Percentiles rank a stretch among this genome's conserved stretches.
Conservation (phyloP, 2,797 vertebrate genomes). For the Mormyrus proboscirostris region DNA sequence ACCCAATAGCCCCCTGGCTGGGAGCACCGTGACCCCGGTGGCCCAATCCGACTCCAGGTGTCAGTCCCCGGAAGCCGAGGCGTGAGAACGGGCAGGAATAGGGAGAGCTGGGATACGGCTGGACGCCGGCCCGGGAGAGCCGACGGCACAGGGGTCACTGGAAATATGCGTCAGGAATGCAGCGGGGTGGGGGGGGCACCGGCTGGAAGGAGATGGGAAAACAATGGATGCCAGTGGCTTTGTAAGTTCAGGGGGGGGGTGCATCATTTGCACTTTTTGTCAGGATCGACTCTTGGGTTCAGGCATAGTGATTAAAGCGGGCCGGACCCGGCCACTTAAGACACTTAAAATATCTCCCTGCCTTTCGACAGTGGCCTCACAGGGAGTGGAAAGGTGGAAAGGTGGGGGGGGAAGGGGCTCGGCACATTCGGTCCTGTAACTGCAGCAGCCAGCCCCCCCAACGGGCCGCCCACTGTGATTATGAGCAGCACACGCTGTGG, state of each 20-base stretch:
- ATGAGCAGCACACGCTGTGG: neutral
- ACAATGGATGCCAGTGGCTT: conserved; percentile 22
- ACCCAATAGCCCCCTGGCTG: neutral
- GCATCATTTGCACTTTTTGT: neutral
- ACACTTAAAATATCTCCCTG: conserved; percentile 24
- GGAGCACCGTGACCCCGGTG: neutral
- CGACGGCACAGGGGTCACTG: conserved; percentile 27
- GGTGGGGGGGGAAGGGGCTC: neutral
- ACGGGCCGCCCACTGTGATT: neutral
- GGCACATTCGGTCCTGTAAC: neutral
- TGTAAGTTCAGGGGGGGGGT: neutral
- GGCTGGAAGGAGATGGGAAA: conserved; percentile 14
- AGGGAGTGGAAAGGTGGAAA: neutral
- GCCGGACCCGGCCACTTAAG: conserved; percentile 1
- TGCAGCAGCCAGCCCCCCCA: neutral
- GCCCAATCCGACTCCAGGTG: neutral
- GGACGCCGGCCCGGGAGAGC: conserved; percentile 7
- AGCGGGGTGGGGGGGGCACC: neutral
- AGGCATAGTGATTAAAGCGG: neutral
- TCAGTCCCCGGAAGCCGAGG: conserved; percentile 7
- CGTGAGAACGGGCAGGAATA: conserved; percentile 13
- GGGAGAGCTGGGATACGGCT: conserved; percentile 10
- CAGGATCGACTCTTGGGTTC: neutral
- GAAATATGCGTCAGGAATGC: conserved; percentile 29
- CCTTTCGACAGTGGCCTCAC: conserved; percentile 12